A percentile compares a stretch with the other conserved stretches of the same genome.
Conservation (phyloP, 2,888 invertebrate species). For the Phaedon cochleariae region DNA sequence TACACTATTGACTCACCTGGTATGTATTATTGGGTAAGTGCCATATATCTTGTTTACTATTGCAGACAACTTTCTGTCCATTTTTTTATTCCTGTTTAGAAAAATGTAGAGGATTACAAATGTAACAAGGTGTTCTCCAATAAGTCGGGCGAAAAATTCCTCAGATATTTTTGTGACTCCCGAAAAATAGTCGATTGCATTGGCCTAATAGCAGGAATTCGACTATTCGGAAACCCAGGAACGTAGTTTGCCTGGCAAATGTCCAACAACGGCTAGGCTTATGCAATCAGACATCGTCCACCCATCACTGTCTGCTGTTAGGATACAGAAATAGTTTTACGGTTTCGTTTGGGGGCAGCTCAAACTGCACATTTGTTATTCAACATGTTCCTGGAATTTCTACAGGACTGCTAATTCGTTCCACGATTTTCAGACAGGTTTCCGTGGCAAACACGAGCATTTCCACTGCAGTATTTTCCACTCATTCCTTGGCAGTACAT, state of each 20-base stretch:
- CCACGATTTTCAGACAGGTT: not conserved
- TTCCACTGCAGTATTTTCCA: not conserved
- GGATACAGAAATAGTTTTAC: constrained; percentile 23
- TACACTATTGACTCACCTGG: too few relatives aligned
- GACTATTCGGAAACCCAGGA: not conserved
- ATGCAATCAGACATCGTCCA: constrained; percentile 22
- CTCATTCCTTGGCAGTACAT: too few relatives aligned
- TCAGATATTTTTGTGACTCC: too few relatives aligned
- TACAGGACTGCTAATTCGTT: not conserved
- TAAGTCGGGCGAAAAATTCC: too few relatives aligned
- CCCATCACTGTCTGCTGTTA: constrained; percentile 14
- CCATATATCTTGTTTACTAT: too few relatives aligned
- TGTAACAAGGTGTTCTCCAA: too few relatives aligned
- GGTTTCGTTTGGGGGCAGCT: constrained; percentile 6
- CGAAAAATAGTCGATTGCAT: too few relatives aligned
- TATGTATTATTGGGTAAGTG: too few relatives aligned
- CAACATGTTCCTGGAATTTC: constrained; percentile 12
- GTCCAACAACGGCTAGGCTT: constrained; percentile 24
- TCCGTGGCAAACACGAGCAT: too few relatives aligned
- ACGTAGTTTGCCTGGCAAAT: constrained; percentile 19
- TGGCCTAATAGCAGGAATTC: not conserved
- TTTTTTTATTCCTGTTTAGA: too few relatives aligned
- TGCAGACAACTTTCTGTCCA: too few relatives aligned
- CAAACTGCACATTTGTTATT: constrained; percentile 18
- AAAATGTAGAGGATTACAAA: too few relatives aligned